Evolutionary conservation across 2,113 vertebrate genomes (phyloP), one percentile per base, ranked within the genome.

Genomic region (Paedocypris sp.): DNA sequence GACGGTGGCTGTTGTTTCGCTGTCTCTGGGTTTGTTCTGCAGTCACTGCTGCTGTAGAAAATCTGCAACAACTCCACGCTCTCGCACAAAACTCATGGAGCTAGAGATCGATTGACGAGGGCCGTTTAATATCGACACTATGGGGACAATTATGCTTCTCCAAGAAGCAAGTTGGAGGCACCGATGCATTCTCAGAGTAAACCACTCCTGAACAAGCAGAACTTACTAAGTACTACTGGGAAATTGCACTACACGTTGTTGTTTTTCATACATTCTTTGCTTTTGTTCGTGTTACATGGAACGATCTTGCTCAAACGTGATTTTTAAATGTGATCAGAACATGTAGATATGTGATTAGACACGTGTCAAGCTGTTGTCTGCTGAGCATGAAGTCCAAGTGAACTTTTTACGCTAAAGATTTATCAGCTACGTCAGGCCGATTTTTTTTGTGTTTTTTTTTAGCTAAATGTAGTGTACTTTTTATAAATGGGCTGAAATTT

Each of bases 61-160:
- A 75, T 84, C 84, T 8, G 71, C 84, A 1, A 86, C 88, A 75
- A 88, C 89, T 1, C 79, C 91, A 32, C 3, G 80, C 84, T 31
- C 91, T 70, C 74, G 86, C 25, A 90, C 85, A 73, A 85, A 91
- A 49, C 89, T 98, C 11, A 90, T 97, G 86, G 89, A 90, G 9
- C 87, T 92, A 86, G 91, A 93, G 79, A 91, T 90, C 87, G 94
- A 97, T 85, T 97, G 82, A 96, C 76, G 78, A 52, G 66, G 67
- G 76, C 47, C 41, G 42, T 11, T n/a, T 19, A 58, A 28, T 36
- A 6, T 56, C 12, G 52, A 35, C 25, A 50, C 8, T 13, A n/a
- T 54, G 43, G 19, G 22, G 26, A 13, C 20, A 53, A 31, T 11
- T 26, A 33, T 35, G 16, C 31, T 18, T 2, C 18, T n/a, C 7